Evolutionary conservation across 2,888 invertebrate genomes (phyloP).

Genomic region (Phaonia tiefii): DNA sequence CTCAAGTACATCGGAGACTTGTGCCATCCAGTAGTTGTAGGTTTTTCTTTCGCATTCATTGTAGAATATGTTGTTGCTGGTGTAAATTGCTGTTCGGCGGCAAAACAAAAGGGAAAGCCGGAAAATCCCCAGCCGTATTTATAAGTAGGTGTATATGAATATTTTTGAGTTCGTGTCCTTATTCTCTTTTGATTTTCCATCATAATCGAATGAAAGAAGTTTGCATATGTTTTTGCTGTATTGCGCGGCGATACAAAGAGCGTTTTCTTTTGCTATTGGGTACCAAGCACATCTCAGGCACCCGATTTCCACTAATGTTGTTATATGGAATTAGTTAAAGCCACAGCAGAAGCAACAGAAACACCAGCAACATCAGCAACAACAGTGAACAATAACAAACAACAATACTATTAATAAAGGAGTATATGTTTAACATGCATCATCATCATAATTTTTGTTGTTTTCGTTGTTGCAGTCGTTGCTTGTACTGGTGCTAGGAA

Average conservation of each 20-base stretch:
- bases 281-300: neutral
- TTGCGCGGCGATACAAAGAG: neutral
- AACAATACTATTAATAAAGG: slow-evolving; percentile 35
- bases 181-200: slow-evolving; percentile 31
- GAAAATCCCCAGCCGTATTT: neutral
- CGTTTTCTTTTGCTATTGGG: slow-evolving; percentile 21
- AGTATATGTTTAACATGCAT: slow-evolving; percentile 55
- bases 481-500: neutral
- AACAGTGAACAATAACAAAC: slow-evolving; percentile 1
- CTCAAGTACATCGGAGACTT: slow-evolving; percentile 42
- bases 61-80: slow-evolving; percentile 10
- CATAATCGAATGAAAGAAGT: slow-evolving; percentile 49
- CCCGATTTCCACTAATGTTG: neutral
- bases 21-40: slow-evolving; percentile 29
- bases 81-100: slow-evolving; percentile 1
- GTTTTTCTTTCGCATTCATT: neutral
- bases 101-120: slow-evolving; percentile 2
- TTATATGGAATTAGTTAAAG: slow-evolving; percentile 44
- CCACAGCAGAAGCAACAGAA: slow-evolving; percentile 6
- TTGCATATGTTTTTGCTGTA: slow-evolving; percentile 22
- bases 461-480: neutral
- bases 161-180: neutral
- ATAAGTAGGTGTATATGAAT: slow-evolving; percentile 35
- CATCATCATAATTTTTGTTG: slow-evolving; percentile 45
- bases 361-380: neutral